Evolutionary conservation across 37 sponge, comb jelly and placozoan genomes (phyloP).

Genomic region (Spongilla lacustris): DNA sequence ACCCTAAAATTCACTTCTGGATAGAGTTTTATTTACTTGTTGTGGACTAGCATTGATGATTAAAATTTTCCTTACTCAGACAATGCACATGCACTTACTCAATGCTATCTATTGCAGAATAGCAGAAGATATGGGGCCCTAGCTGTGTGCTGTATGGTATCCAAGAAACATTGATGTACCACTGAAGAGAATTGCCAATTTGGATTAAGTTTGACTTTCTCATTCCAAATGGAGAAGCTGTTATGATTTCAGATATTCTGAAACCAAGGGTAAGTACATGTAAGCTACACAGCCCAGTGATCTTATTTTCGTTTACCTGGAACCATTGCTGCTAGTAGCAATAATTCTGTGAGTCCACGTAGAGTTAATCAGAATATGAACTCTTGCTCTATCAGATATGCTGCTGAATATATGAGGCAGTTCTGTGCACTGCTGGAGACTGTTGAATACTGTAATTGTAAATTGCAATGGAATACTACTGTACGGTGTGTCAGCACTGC

Average conservation of each 20-base stretch:
- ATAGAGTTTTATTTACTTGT: too few relatives aligned
- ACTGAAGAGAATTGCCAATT: not conserved
- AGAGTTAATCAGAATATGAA: not conserved
- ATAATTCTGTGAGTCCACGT: conserved; percentile 3
- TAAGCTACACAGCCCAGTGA: too few relatives aligned
- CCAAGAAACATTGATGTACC: conserved; percentile 27
- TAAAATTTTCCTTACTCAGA: not conserved
- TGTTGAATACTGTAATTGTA: not conserved
- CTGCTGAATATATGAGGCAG: not conserved
- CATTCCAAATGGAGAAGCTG: conserved; percentile 14
- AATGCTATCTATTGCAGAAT: conserved; percentile 10
- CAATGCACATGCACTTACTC: not conserved
- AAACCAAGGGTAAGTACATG: too few relatives aligned
- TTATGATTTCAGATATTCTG: conserved; percentile 12
- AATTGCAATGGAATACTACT: conserved; percentile 31
- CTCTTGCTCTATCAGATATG: not conserved
- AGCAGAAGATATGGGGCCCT: conserved; percentile 27
- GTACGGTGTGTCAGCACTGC: not conserved
- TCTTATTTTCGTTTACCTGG: not conserved
- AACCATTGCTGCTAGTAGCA: not conserved
- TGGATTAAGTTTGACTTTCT: not conserved
- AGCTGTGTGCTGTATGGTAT: conserved; percentile 10
- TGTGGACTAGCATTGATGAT: too few relatives aligned
- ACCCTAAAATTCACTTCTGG: too few relatives aligned
- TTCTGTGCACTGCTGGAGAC: not conserved